A percentile compares a stretch with the other conserved stretches of the same genome.
Evolutionary conservation across 2,113 vertebrate species (phyloP).

Genomic region (Brachypteracias leptosomus): DNA sequence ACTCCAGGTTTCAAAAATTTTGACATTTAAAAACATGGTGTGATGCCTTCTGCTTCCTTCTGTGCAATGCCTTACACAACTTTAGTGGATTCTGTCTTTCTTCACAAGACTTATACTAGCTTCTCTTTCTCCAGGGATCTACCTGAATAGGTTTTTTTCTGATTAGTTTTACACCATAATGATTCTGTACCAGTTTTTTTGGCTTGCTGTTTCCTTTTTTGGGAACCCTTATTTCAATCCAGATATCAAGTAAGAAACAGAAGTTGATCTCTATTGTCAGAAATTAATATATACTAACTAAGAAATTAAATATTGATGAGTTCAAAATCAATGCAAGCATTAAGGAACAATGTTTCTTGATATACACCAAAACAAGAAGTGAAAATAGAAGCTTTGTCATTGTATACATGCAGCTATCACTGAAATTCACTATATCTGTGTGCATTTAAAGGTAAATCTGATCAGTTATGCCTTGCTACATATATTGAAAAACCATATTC

Average conservation of each 20-base stretch:
- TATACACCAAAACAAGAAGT: background rate
- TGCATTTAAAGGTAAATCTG: background rate
- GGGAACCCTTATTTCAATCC: background rate
- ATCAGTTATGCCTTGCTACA: background rate
- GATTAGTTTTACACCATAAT: background rate
- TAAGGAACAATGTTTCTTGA: background rate
- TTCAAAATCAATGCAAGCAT: background rate
- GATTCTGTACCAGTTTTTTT: background rate
- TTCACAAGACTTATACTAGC: background rate
- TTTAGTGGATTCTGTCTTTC: background rate
- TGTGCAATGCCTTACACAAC: fast-evolving
- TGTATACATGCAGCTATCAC: background rate
- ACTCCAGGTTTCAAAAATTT: background rate
- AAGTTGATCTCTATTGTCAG: background rate
- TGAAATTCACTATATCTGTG: background rate
- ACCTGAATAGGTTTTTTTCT: background rate
- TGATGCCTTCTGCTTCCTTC: background rate
- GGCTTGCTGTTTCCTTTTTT: background rate
- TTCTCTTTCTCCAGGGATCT: background rate
- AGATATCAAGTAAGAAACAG: background rate
- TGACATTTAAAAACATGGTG: background rate
- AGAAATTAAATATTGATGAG: background rate
- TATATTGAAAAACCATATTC: background rate
- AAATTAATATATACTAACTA: background rate
- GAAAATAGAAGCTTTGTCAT: background rate